These are phyloP conservation scores for Mustela erminea DNA, from an alignment of 2,797 vertebrate species.

Conservation along the genomic window DNA sequence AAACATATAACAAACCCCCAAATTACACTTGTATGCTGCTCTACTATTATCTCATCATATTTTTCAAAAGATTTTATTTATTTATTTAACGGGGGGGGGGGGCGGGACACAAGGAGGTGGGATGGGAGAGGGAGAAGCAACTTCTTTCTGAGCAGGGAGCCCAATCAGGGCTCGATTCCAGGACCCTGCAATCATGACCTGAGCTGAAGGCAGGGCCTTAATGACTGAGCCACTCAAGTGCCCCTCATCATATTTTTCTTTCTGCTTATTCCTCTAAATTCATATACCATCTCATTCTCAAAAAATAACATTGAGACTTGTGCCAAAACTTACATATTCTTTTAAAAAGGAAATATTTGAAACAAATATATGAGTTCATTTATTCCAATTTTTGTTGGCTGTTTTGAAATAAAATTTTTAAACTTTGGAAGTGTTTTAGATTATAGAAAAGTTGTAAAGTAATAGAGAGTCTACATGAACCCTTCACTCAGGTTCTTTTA, in stretches of 20 bases:
- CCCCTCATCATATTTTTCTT: background rate
- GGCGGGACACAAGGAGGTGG: no score
- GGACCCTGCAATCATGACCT: no score
- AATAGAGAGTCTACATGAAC: background rate
- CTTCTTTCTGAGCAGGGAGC: no score
- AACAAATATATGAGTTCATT: background rate
- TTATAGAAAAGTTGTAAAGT: background rate
- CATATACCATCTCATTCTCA: background rate
- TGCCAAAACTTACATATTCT: background rate
- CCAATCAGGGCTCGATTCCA: no score
- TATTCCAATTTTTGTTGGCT: background rate
- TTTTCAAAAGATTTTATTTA: background rate
- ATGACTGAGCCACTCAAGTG: no score
- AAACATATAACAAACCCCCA: background rate
- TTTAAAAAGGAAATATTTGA: background rate
- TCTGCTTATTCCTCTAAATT: background rate
- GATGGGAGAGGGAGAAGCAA: no score
- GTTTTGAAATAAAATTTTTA: background rate
- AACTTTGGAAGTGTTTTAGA: background rate
- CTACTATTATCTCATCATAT: background rate
- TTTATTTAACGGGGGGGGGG: no score
- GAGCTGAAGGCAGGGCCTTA: no score
- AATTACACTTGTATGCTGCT: background rate
- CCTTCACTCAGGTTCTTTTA: background rate
- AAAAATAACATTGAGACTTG: background rate